Conservation (phyloP, 1,140 invertebrate species). For the Bombus sylvicola region DNA sequence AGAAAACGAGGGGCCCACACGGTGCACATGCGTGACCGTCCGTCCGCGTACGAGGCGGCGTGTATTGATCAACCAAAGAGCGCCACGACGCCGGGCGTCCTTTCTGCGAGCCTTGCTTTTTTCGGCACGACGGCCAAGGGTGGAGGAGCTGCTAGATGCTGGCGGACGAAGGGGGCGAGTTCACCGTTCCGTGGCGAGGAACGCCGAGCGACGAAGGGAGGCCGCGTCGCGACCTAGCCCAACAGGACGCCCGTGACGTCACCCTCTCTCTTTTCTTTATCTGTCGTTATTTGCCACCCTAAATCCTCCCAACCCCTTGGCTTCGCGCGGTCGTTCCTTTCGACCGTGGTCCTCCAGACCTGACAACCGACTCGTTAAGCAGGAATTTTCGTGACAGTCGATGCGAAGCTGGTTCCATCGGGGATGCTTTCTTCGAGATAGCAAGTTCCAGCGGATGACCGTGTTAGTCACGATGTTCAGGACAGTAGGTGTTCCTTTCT, state of each 20-base stretch:
- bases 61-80: slow-evolving; percentile 83
- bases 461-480: too few species aligned
- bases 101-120: slow-evolving; percentile 83
- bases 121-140: slow-evolving; percentile 73
- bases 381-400: neutral
- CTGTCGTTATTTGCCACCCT: slow-evolving; percentile 52
- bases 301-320: neutral
- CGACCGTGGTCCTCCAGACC: neutral
- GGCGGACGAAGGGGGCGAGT: slow-evolving; percentile 61
- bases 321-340: slow-evolving; percentile 32
- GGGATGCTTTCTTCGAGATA: neutral
- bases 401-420: neutral
- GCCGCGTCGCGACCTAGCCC: slow-evolving; percentile 74
- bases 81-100: slow-evolving; percentile 82
- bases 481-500: too few species aligned
- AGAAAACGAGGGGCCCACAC: slow-evolving; percentile 64
- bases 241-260: slow-evolving; percentile 75
- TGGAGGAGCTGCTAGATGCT: slow-evolving; percentile 58
- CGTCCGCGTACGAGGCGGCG: slow-evolving; percentile 81
- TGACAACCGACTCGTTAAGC: neutral
- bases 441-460: neutral
- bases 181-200: slow-evolving; percentile 54
- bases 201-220: slow-evolving; percentile 28
- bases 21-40: slow-evolving; percentile 83
- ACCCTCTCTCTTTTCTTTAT: slow-evolving; percentile 59